Conservation (phyloP, 2,113 vertebrate genomes). For the Amazona vittata region DNA sequence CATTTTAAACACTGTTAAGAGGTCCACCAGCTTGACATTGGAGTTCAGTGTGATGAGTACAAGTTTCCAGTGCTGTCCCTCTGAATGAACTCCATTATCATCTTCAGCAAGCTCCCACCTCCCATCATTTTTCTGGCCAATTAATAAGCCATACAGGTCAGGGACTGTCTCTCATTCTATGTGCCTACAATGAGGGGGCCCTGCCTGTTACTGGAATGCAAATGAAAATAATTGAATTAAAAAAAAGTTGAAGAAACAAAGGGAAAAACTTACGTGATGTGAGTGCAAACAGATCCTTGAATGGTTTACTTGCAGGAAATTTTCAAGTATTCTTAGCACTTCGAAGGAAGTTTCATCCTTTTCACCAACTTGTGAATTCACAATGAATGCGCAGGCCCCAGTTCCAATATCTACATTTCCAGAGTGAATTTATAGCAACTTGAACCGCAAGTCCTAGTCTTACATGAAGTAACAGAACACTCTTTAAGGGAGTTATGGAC, state of each 20-base stretch:
- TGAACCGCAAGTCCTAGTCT: neutral
- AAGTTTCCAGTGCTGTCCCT: neutral
- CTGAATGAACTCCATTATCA: neutral
- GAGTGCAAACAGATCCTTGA: neutral
- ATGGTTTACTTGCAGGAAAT: neutral
- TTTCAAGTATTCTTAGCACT: neutral
- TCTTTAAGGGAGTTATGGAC: neutral
- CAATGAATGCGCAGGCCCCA: neutral
- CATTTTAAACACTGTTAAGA: neutral
- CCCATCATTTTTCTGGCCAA: neutral
- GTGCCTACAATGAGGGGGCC: accelerated
- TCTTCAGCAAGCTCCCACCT: neutral
- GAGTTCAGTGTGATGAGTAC: neutral
- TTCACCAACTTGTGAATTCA: neutral
- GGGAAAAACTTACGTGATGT: neutral
- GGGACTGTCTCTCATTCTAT: accelerated
- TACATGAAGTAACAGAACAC: accelerated
- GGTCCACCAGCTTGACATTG: neutral
- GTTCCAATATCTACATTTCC: neutral
- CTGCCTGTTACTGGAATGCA: neutral
- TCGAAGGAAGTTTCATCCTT: neutral
- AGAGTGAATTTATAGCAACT: neutral
- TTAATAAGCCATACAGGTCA: neutral
- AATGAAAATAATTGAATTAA: neutral
- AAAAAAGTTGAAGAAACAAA: neutral